Conservation (phyloP, 2,797 vertebrate genomes). For the Balearica regulorum region DNA sequence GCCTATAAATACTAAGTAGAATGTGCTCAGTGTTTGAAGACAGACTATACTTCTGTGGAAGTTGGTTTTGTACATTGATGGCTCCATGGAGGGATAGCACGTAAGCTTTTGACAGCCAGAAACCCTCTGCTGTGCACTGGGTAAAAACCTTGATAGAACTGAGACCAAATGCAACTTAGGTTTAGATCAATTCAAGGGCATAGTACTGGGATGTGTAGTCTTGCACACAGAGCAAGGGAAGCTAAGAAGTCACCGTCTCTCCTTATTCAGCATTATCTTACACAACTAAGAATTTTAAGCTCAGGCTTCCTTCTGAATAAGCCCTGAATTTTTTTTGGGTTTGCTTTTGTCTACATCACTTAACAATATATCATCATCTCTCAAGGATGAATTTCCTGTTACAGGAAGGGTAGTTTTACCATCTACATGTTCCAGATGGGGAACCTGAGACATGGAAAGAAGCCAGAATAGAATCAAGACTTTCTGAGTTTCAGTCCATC, state of each 20-base stretch:
- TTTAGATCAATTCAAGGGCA: not conserved
- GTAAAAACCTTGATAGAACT: not conserved
- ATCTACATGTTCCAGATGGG: not conserved
- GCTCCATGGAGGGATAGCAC: not conserved
- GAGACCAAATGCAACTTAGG: not conserved
- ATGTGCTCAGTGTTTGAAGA: not conserved
- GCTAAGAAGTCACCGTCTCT: not conserved
- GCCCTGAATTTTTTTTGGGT: not conserved
- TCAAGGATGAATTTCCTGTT: not conserved
- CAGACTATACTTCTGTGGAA: not conserved
- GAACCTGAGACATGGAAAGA: not conserved
- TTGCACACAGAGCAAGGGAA: not conserved
- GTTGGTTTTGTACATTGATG: not conserved
- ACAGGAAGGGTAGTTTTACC: not conserved
- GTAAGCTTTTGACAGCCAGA: not conserved
- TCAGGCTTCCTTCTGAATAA: not conserved
- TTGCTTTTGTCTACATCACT: not conserved
- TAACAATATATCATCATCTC: not conserved
- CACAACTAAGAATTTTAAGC: not conserved
- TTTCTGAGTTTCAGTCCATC: not conserved
- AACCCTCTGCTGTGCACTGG: not conserved
- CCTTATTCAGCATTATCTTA: not conserved
- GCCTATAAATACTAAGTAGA: not conserved
- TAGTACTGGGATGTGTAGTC: rapidly evolving
- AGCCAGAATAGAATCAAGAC: not conserved